Evolutionary conservation across 2,113 vertebrate genomes (phyloP), one percentile per base, ranked within the genome.

Genomic region (Heterotilapia buettikoferi): DNA sequence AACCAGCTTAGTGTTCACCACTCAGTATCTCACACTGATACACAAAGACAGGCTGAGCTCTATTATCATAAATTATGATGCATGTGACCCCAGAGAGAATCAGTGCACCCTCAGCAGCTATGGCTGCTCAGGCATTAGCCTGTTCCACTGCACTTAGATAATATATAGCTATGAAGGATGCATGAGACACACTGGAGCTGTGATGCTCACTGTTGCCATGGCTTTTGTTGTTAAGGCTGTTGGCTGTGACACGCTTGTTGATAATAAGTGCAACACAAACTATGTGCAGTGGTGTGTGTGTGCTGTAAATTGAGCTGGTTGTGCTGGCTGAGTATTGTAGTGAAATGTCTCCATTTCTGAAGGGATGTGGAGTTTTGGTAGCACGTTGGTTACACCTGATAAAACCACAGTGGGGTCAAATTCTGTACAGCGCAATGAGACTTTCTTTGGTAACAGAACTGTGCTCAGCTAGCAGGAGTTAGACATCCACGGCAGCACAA

Each of bases 321-420:
- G 71, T 50, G 43, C 4, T 50, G 21, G 21, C 7, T 14, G 36
- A 9, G 36, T 1, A 73, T 16, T 73, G 40, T 47, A 26, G 21
- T 26, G 21, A 45, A 45, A 26, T 76, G 6, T 50, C 43, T 0
- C 6, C 16, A 78, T 3, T 76, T 0, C 43, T 19, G 43, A 31
- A 47, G 0, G 0, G 6, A 47, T 26, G 29, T 26, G 13, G 79
- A 18, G 1, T 40, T 26, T 54, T 16, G 3, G 52, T 31, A 16
- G 0, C 50, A 80, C 3, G 1, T 24, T 33, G 0, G n/a, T 45
- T 45, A 73, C 40, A 73, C 3, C 40, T 29, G 40, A 76, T 18
- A 29, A 47, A 47, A 47, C 71, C 24, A 76, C 40, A 29, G 24
- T 29, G 24, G 14, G 43, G 24, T 38, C 57, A 63, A 45, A 50